A percentile compares a stretch with the other conserved stretches of the same genome.
phyloP scores from a whole-genome alignment of 2,113 vertebrate species.

The Mionectes macconnelli region DNA sequence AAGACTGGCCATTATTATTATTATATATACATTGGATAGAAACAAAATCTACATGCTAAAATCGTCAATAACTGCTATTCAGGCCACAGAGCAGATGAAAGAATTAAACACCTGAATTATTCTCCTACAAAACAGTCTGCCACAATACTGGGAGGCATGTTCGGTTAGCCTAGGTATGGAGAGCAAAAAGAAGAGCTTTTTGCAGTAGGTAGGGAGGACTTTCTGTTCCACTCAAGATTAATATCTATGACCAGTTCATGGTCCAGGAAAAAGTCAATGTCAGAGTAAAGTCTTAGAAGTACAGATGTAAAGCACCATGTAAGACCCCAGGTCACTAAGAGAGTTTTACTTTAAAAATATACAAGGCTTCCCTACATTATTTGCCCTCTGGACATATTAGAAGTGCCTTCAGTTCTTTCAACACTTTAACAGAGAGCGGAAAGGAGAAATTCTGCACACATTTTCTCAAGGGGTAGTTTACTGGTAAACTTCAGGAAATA shows the following conservation, averaged over 20 bases:
- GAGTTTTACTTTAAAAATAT: neutral
- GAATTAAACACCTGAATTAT: neutral
- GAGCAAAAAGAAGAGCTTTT: neutral
- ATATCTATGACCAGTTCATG: neutral
- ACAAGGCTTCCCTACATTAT: neutral
- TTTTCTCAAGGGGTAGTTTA: neutral
- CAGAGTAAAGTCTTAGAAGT: neutral
- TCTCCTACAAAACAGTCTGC: neutral
- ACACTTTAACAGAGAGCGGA: neutral
- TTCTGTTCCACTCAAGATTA: neutral
- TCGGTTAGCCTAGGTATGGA: neutral
- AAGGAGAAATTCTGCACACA: neutral
- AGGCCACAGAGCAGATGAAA: neutral
- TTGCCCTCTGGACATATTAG: neutral
- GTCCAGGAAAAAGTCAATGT: neutral
- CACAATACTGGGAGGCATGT: neutral
- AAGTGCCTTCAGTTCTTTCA: neutral
- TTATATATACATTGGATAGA: neutral
- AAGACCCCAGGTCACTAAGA: neutral
- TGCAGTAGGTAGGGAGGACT: neutral
- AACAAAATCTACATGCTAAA: neutral
- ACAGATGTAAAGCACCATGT: neutral
- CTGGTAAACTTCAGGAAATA: neutral
- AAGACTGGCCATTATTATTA: no score
- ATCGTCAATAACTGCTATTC: fast-evolving